phyloP scores from a whole-genome alignment of 1,140 invertebrate genomes.

The Hyles vespertilio region DNA sequence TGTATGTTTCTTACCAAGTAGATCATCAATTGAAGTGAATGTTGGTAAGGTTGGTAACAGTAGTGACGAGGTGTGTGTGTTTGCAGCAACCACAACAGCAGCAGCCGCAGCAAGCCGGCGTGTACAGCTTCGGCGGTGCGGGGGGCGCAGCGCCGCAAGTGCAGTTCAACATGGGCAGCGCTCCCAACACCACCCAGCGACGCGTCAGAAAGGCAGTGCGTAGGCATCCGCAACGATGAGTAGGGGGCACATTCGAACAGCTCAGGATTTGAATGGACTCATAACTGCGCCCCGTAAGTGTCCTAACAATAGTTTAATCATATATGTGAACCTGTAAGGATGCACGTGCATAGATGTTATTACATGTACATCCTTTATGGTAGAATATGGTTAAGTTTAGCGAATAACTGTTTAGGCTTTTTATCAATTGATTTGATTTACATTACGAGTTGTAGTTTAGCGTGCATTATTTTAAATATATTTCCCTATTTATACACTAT shows the following conservation, averaged over 20 bases:
- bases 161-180: conserved; percentile 51
- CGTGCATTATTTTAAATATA: too few species aligned
- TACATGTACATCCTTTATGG: conserved; percentile 1
- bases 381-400: not conserved
- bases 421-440: too few species aligned
- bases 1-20: too few species aligned
- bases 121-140: conserved; percentile 44
- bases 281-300: conserved; percentile 11
- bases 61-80: not conserved
- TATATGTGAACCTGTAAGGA: conserved; percentile 5
- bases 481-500: too few species aligned
- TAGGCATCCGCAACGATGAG: conserved; percentile 46
- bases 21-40: too few species aligned
- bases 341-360: not conserved
- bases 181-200: conserved; percentile 25
- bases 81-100: conserved; percentile 21
- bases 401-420: too few species aligned
- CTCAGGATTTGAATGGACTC: not conserved
- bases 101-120: conserved; percentile 22
- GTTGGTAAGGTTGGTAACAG: too few species aligned
- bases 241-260: not conserved
- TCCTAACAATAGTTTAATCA: conserved; percentile 5
- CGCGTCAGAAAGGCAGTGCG: conserved; percentile 45
- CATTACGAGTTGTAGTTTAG: too few species aligned
- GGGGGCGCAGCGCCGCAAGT: conserved; percentile 22